Evolutionary conservation across 1,140 invertebrate genomes (phyloP).

Genomic region (Drosophila littoralis): DNA sequence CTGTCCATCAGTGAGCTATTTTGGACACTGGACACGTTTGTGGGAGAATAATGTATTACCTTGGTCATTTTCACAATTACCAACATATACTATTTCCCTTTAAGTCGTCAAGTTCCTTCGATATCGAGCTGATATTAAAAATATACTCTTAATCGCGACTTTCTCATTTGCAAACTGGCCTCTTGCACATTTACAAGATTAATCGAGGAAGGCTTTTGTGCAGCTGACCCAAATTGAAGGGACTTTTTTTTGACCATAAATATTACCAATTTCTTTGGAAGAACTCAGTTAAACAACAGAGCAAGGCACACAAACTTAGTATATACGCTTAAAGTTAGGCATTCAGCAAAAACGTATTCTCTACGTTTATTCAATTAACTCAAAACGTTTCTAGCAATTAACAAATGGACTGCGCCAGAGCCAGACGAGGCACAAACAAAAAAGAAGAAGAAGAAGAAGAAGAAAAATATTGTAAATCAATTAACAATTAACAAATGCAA

Average conservation of each 20-base stretch:
- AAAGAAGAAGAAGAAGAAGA: not conserved
- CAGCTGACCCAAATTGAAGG: slow-evolving; percentile 29
- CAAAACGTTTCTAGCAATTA: slow-evolving; percentile 35
- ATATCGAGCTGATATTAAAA: too few relatives aligned
- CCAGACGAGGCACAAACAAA: not conserved
- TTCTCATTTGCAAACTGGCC: slow-evolving; percentile 20
- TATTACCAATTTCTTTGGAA: slow-evolving; percentile 1
- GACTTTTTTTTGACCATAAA: slow-evolving; percentile 4
- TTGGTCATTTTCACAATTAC: too few relatives aligned
- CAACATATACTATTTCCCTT: too few relatives aligned
- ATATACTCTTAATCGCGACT: not conserved
- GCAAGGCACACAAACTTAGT: not conserved
- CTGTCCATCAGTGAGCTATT: slow-evolving; percentile 47
- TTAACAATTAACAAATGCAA: slow-evolving; percentile 53
- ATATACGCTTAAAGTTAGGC: slow-evolving; percentile 1
- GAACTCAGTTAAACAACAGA: slow-evolving; percentile 1
- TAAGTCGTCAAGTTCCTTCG: too few relatives aligned
- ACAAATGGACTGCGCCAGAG: slow-evolving; percentile 33
- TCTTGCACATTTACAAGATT: slow-evolving; percentile 1
- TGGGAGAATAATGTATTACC: slow-evolving; percentile 32
- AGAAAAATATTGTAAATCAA: slow-evolving; percentile 30
- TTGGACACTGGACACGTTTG: not conserved
- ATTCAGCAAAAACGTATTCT: slow-evolving; percentile 10
- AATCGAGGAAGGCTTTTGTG: slow-evolving; percentile 9
- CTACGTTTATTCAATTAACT: slow-evolving; percentile 10